Conservation (phyloP, 1,140 invertebrate genomes). For the Rhopalosiphum padi region DNA sequence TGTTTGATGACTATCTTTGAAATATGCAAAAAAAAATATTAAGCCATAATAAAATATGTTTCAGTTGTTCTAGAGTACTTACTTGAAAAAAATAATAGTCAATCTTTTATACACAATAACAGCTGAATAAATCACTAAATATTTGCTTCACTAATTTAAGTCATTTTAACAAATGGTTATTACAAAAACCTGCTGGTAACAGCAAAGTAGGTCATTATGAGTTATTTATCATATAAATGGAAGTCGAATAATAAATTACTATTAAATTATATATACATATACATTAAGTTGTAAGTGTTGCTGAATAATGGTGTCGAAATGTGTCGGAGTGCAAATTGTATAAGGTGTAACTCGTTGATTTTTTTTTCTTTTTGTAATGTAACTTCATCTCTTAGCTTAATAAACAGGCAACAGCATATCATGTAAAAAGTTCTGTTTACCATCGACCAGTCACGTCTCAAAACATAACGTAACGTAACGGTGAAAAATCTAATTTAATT, state of each 20-base stretch:
- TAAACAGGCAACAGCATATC: background rate
- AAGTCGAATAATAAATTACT: slow-evolving; percentile 16
- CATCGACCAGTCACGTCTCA: slow-evolving; percentile 36
- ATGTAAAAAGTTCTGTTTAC: slow-evolving; percentile 9
- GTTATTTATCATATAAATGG: slow-evolving; percentile 38
- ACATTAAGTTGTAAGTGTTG: background rate
- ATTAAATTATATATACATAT: background rate
- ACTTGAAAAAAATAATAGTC: background rate
- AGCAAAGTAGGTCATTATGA: background rate
- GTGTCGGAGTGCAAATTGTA: slow-evolving; percentile 12
- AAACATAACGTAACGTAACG: slow-evolving; percentile 35
- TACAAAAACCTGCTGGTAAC: background rate
- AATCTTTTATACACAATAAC: background rate
- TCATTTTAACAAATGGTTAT: slow-evolving; percentile 23
- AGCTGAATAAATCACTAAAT: background rate
- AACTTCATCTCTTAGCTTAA: background rate
- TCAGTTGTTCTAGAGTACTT: background rate
- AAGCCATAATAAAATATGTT: background rate
- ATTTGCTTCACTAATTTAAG: background rate
- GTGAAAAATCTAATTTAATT: slow-evolving; percentile 46
- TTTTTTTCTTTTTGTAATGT: background rate
- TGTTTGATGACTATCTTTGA: background rate
- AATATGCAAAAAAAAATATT: background rate
- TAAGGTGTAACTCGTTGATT: slow-evolving; percentile 20
- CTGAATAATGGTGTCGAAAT: slow-evolving; percentile 5